These are phyloP conservation scores for Danio aesculapii DNA, from an alignment of 2,797 vertebrate genomes.

Conservation along the genomic window DNA sequence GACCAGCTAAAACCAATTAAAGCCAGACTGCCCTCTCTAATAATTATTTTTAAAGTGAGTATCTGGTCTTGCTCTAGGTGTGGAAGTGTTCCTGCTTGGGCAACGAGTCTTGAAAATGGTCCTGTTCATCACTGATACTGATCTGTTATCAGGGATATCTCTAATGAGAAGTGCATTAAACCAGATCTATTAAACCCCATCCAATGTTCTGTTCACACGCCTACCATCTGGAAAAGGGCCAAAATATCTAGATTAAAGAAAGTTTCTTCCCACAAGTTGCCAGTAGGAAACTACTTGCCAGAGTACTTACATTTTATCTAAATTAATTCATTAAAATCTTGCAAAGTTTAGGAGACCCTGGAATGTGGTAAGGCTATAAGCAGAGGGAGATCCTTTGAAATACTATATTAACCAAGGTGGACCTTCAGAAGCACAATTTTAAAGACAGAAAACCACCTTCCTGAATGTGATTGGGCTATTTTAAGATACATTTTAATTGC, in stretches of 20 bases:
- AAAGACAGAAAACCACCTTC: no score
- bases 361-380: no score
- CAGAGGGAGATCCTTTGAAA: no score
- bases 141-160: conserved; percentile 24
- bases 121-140: conserved; percentile 4
- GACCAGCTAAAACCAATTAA: background rate
- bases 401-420: no score
- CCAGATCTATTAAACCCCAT: background rate
- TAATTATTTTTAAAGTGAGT: background rate
- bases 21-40: background rate
- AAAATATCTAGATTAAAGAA: conserved; percentile 29
- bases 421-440: no score
- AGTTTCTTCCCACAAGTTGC: conserved; percentile 19
- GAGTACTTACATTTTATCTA: background rate
- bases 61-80: background rate
- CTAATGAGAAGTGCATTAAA: conserved; percentile 35
- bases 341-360: background rate
- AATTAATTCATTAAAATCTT: conserved; percentile 14
- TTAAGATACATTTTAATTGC: no score
- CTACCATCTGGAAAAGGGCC: conserved; percentile 17
- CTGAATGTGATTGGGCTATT: no score
- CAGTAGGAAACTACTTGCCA: background rate
- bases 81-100: background rate
- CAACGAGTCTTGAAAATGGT: background rate
- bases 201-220: conserved; percentile 31